Evolutionary conservation across 2,113 vertebrate genomes (phyloP).

Genomic region (Propithecus coquereli): DNA sequence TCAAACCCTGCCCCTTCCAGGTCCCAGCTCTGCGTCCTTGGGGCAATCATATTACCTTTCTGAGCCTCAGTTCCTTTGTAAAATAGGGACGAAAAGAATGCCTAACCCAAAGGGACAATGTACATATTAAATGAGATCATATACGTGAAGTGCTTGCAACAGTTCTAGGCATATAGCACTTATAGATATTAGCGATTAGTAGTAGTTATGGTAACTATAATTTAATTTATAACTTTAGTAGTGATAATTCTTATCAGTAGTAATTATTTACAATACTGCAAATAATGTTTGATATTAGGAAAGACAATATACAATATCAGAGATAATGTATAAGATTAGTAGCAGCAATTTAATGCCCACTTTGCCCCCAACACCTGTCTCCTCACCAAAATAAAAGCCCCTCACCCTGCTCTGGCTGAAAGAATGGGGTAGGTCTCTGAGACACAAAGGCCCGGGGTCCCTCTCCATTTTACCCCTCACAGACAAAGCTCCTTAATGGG

Average conservation of each 20-base stretch:
- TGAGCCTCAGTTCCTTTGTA: constrained; percentile 3
- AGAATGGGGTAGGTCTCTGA: background rate
- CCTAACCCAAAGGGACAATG: background rate
- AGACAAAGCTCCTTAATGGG: background rate
- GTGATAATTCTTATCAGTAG: background rate
- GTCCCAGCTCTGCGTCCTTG: constrained; percentile 17
- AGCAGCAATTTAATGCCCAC: background rate
- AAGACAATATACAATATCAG: background rate
- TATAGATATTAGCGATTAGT: background rate
- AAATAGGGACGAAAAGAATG: background rate
- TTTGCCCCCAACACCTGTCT: background rate
- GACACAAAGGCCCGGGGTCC: background rate
- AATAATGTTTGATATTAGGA: background rate
- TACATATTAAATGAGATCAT: background rate
- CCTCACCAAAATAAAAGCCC: background rate
- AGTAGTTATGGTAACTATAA: background rate
- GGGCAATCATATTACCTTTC: background rate
- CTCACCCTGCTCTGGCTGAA: background rate
- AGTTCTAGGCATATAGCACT: background rate
- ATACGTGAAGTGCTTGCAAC: background rate
- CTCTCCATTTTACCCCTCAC: background rate
- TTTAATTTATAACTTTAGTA: background rate
- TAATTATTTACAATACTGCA: background rate
- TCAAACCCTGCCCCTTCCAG: background rate
- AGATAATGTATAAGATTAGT: background rate